Percentiles rank a stretch among this genome's conserved stretches.
Conservation (phyloP, 2,797 vertebrate species). For the Cottoperca gobio region DNA sequence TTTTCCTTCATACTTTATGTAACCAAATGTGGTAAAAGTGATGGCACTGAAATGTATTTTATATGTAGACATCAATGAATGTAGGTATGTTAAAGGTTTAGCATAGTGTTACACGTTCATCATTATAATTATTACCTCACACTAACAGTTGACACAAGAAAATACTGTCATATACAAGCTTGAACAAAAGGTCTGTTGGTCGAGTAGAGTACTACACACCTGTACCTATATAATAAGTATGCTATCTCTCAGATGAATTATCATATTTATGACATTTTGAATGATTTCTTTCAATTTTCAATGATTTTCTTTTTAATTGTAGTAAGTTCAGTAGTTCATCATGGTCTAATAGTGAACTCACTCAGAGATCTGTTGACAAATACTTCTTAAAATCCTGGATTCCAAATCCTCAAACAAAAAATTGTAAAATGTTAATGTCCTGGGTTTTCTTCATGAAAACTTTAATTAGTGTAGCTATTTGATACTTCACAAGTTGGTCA, state of each 20-base stretch:
- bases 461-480: conserved; percentile 15
- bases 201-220: neutral
- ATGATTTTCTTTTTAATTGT: too few species aligned
- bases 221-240: neutral
- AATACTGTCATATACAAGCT: neutral
- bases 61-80: neutral
- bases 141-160: neutral
- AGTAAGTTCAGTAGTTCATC: neutral
- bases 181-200: neutral
- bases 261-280: neutral
- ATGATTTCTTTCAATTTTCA: neutral
- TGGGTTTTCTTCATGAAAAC: neutral
- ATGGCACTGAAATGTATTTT: neutral
- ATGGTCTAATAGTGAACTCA: neutral
- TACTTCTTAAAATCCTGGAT: neutral
- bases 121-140: too few species aligned
- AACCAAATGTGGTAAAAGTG: neutral
- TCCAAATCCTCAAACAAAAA: neutral
- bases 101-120: conserved; percentile 5
- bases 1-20: neutral
- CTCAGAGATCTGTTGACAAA: neutral
- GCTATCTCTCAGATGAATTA: neutral
- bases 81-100: neutral
- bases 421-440: too few species aligned
- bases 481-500: conserved; percentile 31